Conservation (phyloP, 2,113 vertebrate species). For the Proteles cristata region DNA sequence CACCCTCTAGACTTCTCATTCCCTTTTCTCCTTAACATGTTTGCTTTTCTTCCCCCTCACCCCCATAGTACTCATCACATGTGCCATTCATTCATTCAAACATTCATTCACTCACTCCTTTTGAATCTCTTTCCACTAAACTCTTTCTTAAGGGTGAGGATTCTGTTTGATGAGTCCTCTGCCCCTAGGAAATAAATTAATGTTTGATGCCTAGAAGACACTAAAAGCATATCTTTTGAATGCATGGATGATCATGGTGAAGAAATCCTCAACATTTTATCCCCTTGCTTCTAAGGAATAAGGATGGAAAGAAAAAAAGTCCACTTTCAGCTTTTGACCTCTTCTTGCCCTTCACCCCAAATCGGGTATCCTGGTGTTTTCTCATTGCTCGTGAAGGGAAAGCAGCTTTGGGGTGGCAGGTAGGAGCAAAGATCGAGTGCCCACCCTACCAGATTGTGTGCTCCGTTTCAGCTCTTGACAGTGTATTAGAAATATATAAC, state of each 20-base stretch:
- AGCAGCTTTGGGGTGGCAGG: not conserved
- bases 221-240: not conserved
- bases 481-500: not conserved
- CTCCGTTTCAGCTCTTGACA: not conserved
- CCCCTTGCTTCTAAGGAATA: not conserved
- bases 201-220: not conserved
- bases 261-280: slow-evolving; percentile 18
- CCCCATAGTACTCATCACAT: not conserved
- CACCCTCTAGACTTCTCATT: not conserved
- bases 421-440: not conserved
- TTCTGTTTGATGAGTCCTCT: not conserved
- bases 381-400: not conserved
- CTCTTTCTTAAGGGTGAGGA: not conserved
- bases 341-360: not conserved
- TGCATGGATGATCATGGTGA: not conserved
- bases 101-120: not conserved
- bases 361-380: not conserved
- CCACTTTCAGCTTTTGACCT: not conserved
- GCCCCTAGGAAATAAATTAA: not conserved
- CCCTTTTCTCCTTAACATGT: not conserved
- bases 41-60: accelerated
- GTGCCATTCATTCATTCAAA: not conserved
- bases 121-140: not conserved
- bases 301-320: not conserved
- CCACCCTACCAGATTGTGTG: too few species aligned